Conservation (phyloP, 2,888 invertebrate species). For the Drosophila macrospina region DNA sequence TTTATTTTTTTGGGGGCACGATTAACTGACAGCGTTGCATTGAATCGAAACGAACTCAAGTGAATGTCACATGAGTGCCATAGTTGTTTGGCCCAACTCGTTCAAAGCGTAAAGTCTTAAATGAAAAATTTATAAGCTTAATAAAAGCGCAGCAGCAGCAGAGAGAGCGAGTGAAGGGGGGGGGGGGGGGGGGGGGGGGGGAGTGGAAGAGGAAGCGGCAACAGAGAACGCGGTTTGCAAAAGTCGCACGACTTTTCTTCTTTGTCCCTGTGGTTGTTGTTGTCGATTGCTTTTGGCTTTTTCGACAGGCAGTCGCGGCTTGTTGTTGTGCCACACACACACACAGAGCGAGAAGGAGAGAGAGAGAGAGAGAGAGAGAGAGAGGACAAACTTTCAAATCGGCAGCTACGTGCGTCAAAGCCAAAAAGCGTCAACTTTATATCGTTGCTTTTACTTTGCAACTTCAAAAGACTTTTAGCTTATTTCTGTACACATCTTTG, state of each 20-base stretch:
- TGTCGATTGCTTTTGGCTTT: constrained; percentile 64
- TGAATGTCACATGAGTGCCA: constrained; percentile 75
- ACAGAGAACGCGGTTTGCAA: constrained; percentile 24
- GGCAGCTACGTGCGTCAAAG: constrained; percentile 80
- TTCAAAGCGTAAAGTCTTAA: constrained; percentile 78
- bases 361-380: too few relatives aligned
- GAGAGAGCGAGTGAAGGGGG: background rate
- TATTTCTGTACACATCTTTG: constrained; percentile 63
- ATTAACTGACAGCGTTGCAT: constrained; percentile 49
- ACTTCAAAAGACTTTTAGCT: constrained; percentile 80
- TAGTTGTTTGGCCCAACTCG: constrained; percentile 51
- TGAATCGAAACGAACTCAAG: constrained; percentile 43
- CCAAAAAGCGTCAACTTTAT: constrained; percentile 78
- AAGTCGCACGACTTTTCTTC: constrained; percentile 43
- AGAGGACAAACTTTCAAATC: constrained; percentile 73
- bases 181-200: background rate
- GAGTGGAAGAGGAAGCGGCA: background rate
- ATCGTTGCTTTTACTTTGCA: constrained; percentile 77
- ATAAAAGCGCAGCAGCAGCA: constrained; percentile 70
- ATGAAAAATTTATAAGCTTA: constrained; percentile 81
- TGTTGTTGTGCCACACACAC: constrained; percentile 26
- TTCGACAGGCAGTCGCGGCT: constrained; percentile 35
- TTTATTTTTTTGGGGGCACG: constrained; percentile 30
- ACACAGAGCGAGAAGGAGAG: too few relatives aligned
- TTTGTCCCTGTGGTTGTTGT: constrained; percentile 23